Evolutionary conservation across 2,797 vertebrate species (phyloP), one percentile per base, ranked within the genome.

Genomic region (Columba guinea): DNA sequence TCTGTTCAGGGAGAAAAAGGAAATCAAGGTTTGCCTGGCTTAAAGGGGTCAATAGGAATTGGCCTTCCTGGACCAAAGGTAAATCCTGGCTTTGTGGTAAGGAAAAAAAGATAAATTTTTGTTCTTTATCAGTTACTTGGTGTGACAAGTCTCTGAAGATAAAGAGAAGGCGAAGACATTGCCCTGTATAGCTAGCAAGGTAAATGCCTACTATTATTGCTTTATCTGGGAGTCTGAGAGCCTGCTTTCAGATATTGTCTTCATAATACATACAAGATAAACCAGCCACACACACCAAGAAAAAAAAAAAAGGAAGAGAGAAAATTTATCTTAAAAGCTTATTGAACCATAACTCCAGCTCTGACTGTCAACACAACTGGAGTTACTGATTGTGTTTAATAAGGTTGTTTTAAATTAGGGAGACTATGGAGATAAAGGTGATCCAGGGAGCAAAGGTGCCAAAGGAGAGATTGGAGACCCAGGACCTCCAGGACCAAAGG

Each of bases 11-110:
- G 99, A 64, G 98, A 99, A 34, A 90, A 97, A 96, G 99, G 99
- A 95, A 98, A 97, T 97, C 98, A 97, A 88, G 99, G 99, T 58
- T 79, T 97, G 64, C 90, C 96, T 5, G 99, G 99, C 44, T 96
- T 95, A 69, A 98, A 98, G 94, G 99, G 99, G 41, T 96, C 93
- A 63, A 74, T 97, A 34, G 98, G 98, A 88, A 95, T 84, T 52
- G 98, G 99, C 60, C 94, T 98, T 59, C 98, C 97, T 46, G 99
- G 99, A 52, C 97, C 90, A 90, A 99, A 99, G 98, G 99, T 99
- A 96, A 97, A 93, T 81, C 5, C 52, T 73, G 49, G 3, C 11
- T 41, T 74, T 93, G 11, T 2, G 0, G 5, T 51, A 76, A 70
- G 24, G 10, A 15, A 41, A 41, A 35, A 84, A 73, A 41, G 14